Evolutionary conservation across 64 coral and sea anemone species (phyloP), one percentile per base, ranked within the genome.

Genomic region (Orbicella faveolata): DNA sequence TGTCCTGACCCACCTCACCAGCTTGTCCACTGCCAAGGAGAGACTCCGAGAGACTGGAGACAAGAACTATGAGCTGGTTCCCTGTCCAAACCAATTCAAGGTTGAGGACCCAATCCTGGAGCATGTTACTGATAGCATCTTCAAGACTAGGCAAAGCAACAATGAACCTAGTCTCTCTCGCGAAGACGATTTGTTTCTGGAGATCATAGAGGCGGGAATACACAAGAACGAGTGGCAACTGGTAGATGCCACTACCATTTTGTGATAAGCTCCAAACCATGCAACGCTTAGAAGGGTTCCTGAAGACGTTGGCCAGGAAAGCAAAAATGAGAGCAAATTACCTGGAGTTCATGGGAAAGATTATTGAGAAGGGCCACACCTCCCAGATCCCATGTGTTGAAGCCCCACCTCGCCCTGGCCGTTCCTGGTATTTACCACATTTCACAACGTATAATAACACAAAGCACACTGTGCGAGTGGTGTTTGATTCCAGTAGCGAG

Each of bases 221-320:
- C 73, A 86, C 73, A 86, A 35, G 62, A 92, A 92, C 36, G 33
- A 64, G 33, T 15, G 81, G 90, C 0, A 92, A 92, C 73, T 92
- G 90, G 90, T 73, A 92, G 15, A 85, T 92, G 90, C 90, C 81
- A 19, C 73, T 86, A 9, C 81, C 90, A 51, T 92, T 92, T 36
- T 25, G 81, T 26, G 76, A 62, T 36, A 21, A 53, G 33, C 21
- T 14, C 20, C 52, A 62, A 30, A 78, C 26, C 52, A 87, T 92
- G 69, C 57, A 75, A 14, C 80, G 73, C 6, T 25, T 92, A 48
- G 53, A 52, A 52, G 63, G 79, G 14, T 52, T 86, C 16, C 52
- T 86, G 39, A 86, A 92, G 90, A 81, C 52, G 37, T 81, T 81
- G 8, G 6, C 11, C 52, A 81, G 79, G 34, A 85, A 91, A 83